Conservation (phyloP, 2,113 vertebrate genomes). For the Salvelinus namaycush region DNA sequence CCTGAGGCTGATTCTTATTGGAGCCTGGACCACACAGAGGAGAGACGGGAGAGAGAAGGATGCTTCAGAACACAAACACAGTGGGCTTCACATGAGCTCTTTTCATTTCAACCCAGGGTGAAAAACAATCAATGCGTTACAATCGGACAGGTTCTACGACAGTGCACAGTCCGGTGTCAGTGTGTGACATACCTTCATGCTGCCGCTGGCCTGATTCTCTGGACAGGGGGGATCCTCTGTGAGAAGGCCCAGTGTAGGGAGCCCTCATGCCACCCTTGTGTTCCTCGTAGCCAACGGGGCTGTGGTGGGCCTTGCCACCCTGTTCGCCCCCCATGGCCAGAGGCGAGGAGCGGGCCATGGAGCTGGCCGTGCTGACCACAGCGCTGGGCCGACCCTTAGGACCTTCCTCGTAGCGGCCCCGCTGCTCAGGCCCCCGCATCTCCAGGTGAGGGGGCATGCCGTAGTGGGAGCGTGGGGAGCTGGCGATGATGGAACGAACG, state of each 20-base stretch:
- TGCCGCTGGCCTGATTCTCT: conserved; percentile 84
- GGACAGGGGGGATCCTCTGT: conserved; percentile 86
- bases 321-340: conserved; percentile 84
- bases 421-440: conserved; percentile 72
- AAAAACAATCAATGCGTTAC: no score
- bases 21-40: conserved; percentile 64
- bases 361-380: conserved; percentile 77
- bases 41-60: neutral
- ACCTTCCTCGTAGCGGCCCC: conserved; percentile 85
- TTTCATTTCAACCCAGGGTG: no score
- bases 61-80: no score
- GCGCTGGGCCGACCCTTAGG: conserved; percentile 85
- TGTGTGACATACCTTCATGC: conserved; percentile 82
- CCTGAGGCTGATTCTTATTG: conserved; percentile 85
- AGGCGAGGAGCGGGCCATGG: conserved; percentile 86
- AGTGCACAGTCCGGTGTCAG: neutral
- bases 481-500: conserved; percentile 93
- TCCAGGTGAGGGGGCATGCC: conserved; percentile 80
- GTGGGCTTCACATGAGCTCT: no score
- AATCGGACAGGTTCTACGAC: no score
- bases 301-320: conserved; percentile 86
- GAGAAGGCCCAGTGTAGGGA: conserved; percentile 78
- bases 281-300: conserved; percentile 88
- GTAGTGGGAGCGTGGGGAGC: conserved; percentile 81
- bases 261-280: conserved; percentile 74